Conservation (phyloP, 2,888 invertebrate species). For the Lycia hirtaria region DNA sequence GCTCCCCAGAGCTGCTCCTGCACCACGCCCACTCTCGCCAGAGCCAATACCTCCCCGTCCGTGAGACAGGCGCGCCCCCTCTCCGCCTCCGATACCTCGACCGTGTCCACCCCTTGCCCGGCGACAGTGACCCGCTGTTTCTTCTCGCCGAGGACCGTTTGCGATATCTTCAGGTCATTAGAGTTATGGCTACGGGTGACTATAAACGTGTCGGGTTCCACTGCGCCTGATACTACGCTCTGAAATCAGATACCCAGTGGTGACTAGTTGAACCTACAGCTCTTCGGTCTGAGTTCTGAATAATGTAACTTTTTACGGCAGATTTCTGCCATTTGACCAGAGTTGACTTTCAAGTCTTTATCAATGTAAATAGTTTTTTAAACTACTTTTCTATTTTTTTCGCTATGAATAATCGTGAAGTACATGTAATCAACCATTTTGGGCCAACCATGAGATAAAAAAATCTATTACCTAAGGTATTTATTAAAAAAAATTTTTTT, state of each 20-base stretch:
- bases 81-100: slow-evolving; percentile 69
- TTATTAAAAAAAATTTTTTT: no score
- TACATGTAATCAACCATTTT: no score
- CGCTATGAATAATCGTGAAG: no score
- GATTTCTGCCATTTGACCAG: no score
- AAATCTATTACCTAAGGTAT: no score
- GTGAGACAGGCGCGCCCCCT: slow-evolving; percentile 80
- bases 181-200: slow-evolving; percentile 77
- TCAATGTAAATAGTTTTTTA: no score
- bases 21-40: slow-evolving; percentile 80
- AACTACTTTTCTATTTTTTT: no score
- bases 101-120: slow-evolving; percentile 68
- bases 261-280: no score
- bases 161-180: slow-evolving; percentile 70
- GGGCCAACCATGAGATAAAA: no score
- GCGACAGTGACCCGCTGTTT: slow-evolving; percentile 74
- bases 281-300: no score
- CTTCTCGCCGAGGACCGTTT: slow-evolving; percentile 83
- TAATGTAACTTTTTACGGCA: no score
- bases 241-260: slow-evolving; percentile 62
- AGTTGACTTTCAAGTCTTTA: no score
- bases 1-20: slow-evolving; percentile 89
- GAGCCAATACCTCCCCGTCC: slow-evolving; percentile 78
- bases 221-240: slow-evolving; percentile 92
- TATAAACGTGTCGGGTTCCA: slow-evolving; percentile 91